Evolutionary conservation across 2,797 vertebrate genomes (phyloP).

Genomic region (Scyliorhinus canicula): DNA sequence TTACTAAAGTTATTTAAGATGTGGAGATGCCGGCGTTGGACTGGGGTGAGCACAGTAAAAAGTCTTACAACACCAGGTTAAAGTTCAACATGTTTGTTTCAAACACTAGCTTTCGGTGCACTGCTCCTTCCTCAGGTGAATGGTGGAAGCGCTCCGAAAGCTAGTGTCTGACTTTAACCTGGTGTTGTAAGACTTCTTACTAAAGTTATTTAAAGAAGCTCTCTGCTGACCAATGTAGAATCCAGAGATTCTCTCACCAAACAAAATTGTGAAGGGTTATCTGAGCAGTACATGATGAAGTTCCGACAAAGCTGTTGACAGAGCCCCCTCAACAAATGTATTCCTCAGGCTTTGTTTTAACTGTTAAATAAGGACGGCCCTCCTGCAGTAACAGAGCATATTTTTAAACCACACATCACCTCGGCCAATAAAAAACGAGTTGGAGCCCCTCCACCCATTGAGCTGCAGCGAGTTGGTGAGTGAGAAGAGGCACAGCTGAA

Average conservation of each 20-base stretch:
- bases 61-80: too few relatives aligned
- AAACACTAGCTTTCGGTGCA: too few relatives aligned
- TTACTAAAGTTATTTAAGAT: neutral
- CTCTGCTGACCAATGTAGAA: neutral
- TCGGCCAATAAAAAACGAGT: neutral
- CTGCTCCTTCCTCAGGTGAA: too few relatives aligned
- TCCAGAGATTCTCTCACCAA: constrained; percentile 5
- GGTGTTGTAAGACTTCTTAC: neutral
- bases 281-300: neutral
- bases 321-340: neutral
- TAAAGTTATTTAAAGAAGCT: neutral
- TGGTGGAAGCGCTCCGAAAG: too few relatives aligned
- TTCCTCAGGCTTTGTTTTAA: neutral
- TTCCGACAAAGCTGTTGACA: neutral
- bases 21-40: too few relatives aligned
- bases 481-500: neutral
- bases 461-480: neutral
- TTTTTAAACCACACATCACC: neutral
- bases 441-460: neutral
- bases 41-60: too few relatives aligned
- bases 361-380: neutral
- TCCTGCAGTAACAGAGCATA: neutral
- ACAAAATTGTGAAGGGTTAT: neutral
- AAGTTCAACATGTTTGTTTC: too few relatives aligned
- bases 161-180: too few relatives aligned